These are phyloP conservation scores for Sapajus apella DNA, from an alignment of 2,113 vertebrate species.

Conservation along the genomic window DNA sequence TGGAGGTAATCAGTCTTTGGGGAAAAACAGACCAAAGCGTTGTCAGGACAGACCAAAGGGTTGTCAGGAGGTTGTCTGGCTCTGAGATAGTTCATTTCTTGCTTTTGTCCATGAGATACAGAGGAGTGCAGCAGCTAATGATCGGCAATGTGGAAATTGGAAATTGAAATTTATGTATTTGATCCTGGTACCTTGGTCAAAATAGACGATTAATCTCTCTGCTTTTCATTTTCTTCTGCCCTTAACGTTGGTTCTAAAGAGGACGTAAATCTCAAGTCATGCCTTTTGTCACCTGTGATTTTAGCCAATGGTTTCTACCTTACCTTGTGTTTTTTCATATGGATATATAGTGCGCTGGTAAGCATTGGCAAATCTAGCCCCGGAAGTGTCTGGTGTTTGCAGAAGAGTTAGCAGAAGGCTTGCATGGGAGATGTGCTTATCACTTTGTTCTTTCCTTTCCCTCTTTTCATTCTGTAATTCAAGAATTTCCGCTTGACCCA, in stretches of 20 bases:
- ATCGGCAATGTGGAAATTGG: background rate
- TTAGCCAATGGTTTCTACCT: background rate
- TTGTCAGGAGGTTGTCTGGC: background rate
- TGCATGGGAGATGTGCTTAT: background rate
- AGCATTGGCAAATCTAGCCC: no score
- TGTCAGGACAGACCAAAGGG: background rate
- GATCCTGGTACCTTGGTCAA: background rate
- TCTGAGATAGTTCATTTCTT: background rate
- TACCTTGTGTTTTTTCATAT: background rate
- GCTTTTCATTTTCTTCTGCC: background rate
- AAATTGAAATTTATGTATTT: background rate
- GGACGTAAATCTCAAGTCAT: background rate
- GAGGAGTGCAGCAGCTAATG: background rate
- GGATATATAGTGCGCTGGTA: background rate
- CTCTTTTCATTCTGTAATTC: background rate
- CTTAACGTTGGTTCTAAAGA: background rate
- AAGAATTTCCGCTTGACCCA: background rate
- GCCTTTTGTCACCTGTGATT: background rate
- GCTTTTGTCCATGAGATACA: background rate
- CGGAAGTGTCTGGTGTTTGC: background rate
- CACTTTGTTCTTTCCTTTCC: background rate
- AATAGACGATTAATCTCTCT: background rate
- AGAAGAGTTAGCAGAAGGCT: background rate
- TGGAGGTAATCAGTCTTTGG: background rate
- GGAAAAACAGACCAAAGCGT: background rate